A percentile compares a stretch with the other conserved stretches of the same genome.
These are phyloP conservation scores for Anguilla anguilla DNA, from an alignment of 2,797 vertebrate genomes.

Conservation along the genomic window DNA sequence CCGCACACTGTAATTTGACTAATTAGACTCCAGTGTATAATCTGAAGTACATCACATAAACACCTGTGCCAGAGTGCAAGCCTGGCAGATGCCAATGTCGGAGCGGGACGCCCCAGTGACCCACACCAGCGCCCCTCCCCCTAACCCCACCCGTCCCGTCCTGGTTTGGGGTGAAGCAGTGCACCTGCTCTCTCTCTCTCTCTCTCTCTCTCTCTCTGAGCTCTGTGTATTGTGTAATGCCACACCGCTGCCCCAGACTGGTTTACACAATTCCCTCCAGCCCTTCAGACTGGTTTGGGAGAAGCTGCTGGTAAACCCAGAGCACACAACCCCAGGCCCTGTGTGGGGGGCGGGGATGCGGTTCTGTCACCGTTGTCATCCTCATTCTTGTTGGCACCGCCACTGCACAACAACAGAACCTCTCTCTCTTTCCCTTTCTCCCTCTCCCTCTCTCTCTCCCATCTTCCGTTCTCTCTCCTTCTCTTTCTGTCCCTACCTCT, in stretches of 20 bases:
- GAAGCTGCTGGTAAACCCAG: background rate
- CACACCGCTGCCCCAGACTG: constrained; percentile 42
- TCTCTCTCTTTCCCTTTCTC: background rate
- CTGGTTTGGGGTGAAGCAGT: too few relatives aligned
- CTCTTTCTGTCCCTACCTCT: background rate
- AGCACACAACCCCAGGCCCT: background rate
- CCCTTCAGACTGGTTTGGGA: constrained; percentile 1
- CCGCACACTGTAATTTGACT: background rate
- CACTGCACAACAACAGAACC: background rate
- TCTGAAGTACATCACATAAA: background rate
- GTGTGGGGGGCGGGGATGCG: background rate
- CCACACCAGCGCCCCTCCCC: too few relatives aligned
- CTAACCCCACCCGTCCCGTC: too few relatives aligned
- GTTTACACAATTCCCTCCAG: constrained; percentile 14
- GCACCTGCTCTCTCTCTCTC: too few relatives aligned
- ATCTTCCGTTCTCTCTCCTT: background rate
- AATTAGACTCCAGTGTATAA: background rate
- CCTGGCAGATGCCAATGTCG: background rate
- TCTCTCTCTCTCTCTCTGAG: too few relatives aligned
- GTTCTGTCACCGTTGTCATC: background rate
- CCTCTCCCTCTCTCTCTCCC: background rate
- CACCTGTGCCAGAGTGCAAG: background rate
- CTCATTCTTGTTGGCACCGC: background rate
- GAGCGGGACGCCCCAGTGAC: too few relatives aligned
- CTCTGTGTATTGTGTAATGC: constrained; percentile 54